Conservation (phyloP, 2,888 invertebrate genomes). For the Neuroscelio doddi region DNA sequence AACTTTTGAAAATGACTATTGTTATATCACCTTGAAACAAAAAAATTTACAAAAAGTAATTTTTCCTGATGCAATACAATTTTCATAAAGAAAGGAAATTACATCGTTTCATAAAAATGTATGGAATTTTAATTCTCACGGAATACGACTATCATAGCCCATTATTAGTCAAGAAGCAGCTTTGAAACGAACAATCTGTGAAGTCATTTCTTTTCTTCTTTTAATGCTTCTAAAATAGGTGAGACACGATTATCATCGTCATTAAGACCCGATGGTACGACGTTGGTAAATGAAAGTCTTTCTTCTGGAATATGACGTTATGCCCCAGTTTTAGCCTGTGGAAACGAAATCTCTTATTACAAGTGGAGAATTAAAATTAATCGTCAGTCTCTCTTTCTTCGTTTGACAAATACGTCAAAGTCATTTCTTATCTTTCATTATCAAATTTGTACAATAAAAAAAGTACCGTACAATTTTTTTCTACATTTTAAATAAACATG, state of each 20-base stretch:
- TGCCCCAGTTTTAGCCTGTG: background rate
- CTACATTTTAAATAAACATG: too few relatives aligned
- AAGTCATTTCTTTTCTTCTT: background rate
- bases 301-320: background rate
- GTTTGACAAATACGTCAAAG: too few relatives aligned
- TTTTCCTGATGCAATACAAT: too few relatives aligned
- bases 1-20: too few relatives aligned
- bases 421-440: too few relatives aligned
- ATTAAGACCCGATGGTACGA: background rate
- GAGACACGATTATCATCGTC: conserved; percentile 4
- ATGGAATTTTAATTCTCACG: too few relatives aligned
- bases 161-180: background rate
- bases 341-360: conserved; percentile 10
- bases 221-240: conserved; percentile 9
- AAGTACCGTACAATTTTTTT: too few relatives aligned
- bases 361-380: conserved; percentile 7
- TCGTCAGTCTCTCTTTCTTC: background rate
- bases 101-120: too few relatives aligned
- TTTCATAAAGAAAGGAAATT: too few relatives aligned
- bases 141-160: background rate
- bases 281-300: conserved; percentile 4
- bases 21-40: too few relatives aligned
- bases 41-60: too few relatives aligned
- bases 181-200: conserved; percentile 4
- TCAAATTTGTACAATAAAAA: too few relatives aligned